phyloP scores from a whole-genome alignment of 2,797 vertebrate genomes.

The Myotis pilosus region DNA sequence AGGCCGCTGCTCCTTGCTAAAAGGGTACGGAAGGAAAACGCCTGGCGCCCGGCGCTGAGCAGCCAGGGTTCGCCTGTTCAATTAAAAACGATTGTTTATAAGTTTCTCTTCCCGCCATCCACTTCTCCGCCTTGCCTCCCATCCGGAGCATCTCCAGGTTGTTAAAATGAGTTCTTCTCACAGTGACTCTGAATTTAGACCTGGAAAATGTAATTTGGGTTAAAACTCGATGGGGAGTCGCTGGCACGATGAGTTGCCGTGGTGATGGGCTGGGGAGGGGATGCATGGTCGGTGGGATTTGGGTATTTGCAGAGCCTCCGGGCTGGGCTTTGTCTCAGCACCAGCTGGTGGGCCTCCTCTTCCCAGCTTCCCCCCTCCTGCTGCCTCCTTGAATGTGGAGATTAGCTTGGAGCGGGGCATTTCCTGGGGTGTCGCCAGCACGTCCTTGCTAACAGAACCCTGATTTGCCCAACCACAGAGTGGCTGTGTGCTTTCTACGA shows the following conservation, averaged over 20 bases:
- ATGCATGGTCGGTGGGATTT: not conserved
- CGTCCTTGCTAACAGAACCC: not conserved
- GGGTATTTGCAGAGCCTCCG: conserved; percentile 10
- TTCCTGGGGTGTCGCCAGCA: not conserved
- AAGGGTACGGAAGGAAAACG: rapidly evolving
- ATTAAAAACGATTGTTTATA: rapidly evolving
- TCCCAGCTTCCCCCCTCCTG: conserved; percentile 20
- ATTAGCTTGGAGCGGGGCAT: not conserved
- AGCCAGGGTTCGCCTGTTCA: not conserved
- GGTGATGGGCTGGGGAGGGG: conserved; percentile 40
- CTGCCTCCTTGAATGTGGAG: conserved; percentile 46
- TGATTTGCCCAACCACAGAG: not conserved
- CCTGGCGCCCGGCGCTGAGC: not conserved
- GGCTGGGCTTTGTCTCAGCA: conserved; percentile 31
- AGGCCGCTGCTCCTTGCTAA: not conserved
- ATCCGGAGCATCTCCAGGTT: not conserved
- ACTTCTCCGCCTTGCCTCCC: not conserved
- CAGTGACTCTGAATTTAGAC: conserved; percentile 54
- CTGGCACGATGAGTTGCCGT: conserved; percentile 64
- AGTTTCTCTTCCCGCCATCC: rapidly evolving
- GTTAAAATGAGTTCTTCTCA: not conserved
- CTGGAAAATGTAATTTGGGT: conserved; percentile 75
- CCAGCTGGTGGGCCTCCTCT: conserved; percentile 64
- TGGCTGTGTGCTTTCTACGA: not conserved
- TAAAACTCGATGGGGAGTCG: conserved; percentile 75